phyloP scores from a whole-genome alignment of 2,113 vertebrate species.

The Lasiurus borealis region DNA sequence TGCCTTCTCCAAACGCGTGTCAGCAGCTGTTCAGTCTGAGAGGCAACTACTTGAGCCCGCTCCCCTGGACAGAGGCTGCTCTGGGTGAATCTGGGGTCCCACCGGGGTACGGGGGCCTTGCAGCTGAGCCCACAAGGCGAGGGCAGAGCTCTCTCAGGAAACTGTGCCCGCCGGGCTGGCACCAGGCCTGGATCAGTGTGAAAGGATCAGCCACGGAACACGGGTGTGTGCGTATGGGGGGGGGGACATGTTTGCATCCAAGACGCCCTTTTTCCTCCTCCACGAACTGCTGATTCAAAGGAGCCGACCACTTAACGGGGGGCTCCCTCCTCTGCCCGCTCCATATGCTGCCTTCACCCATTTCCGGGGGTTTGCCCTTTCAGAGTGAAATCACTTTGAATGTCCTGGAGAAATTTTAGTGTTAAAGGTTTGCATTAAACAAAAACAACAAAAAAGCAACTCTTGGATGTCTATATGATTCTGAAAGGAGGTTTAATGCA shows the following conservation, averaged over 20 bases:
- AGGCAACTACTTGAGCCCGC: not conserved
- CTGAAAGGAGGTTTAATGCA: conserved; percentile 83
- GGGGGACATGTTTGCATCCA: conserved; percentile 74
- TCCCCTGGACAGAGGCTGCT: not conserved
- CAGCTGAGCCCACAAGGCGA: conserved; percentile 19
- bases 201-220: conserved; percentile 74
- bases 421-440: conserved; percentile 84
- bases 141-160: conserved; percentile 61
- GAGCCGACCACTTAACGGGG: conserved; percentile 56
- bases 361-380: conserved; percentile 60
- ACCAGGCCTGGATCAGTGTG: conserved; percentile 77
- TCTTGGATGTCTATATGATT: conserved; percentile 74
- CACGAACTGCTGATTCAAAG: conserved; percentile 75
- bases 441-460: conserved; percentile 84
- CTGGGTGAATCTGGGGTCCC: conserved; percentile 59
- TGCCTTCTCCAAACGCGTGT: not conserved
- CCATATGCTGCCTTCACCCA: conserved; percentile 65
- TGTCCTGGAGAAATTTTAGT: conserved; percentile 78
- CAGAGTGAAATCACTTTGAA: conserved; percentile 77
- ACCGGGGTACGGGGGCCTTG: not conserved
- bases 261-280: conserved; percentile 65
- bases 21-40: not conserved
- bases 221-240: too few relatives aligned
- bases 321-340: conserved; percentile 55
- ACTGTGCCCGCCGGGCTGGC: conserved; percentile 63